Evolutionary conservation across 2,888 invertebrate genomes (phyloP).

Genomic region (Nasonovia ribisnigri): DNA sequence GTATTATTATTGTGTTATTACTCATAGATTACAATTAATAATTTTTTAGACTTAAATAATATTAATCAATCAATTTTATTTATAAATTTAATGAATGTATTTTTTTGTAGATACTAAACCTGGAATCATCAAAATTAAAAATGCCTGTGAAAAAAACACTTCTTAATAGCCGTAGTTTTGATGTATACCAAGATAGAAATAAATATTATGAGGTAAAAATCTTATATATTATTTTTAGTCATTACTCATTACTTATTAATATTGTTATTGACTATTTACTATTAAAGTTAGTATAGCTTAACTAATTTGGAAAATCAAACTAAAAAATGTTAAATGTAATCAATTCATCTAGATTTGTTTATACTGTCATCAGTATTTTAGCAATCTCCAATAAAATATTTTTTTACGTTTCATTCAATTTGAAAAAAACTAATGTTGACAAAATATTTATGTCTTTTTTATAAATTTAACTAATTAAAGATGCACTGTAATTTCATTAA

Average conservation of each 20-base stretch:
- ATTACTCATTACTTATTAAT: too few species aligned
- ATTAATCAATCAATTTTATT: background rate
- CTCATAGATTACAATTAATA: background rate
- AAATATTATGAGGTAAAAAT: slow-evolving; percentile 59
- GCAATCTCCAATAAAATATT: background rate
- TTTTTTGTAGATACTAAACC: background rate
- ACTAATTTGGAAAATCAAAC: too few species aligned
- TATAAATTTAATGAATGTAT: background rate
- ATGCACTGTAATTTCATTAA: background rate
- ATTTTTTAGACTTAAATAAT: background rate
- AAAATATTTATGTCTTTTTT: background rate
- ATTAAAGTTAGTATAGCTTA: too few species aligned
- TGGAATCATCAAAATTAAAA: slow-evolving; percentile 28
- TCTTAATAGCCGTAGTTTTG: slow-evolving; percentile 49
- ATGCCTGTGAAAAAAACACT: slow-evolving; percentile 45
- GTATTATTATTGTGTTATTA: background rate
- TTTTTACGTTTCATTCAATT: background rate
- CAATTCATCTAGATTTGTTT: background rate
- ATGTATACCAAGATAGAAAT: slow-evolving; percentile 49
- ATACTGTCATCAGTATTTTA: background rate
- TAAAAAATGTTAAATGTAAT: background rate
- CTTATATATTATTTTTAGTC: background rate
- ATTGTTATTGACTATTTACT: background rate
- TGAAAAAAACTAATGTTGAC: background rate
- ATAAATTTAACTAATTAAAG: background rate